Evolutionary conservation across 2,888 invertebrate species (phyloP), one percentile per base, ranked within the genome.

Genomic region (Ichneumoninae sp.): DNA sequence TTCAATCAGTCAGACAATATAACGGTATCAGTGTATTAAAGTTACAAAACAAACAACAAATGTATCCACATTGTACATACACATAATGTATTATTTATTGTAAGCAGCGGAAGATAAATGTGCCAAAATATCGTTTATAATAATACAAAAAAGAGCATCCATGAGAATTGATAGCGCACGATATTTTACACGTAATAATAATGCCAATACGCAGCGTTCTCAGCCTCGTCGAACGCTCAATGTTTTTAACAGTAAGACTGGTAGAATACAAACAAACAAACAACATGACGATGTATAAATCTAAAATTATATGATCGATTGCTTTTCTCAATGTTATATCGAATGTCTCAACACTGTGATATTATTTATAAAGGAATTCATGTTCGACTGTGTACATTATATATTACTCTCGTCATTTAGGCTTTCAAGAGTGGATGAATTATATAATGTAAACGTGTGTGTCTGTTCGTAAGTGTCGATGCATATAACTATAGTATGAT

Each of bases 281-380:
- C 57, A n/a, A 74, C 36, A 33, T 30, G 26, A 68, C 57, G 19
- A 68, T 16, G 44, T 72, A 19, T n/a, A 76, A 80, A 57, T 62
- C 16, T 68, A 81, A 33, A 44, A 68, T 69, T 72, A 19, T 72
- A 33, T 47, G 54, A 77, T 54, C 36, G 60, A 72, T 74, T 69
- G 33, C 54, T 77, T 44, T 47, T 65, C 22, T 74, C 54, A 69
- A 72, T 54, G 66, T 60, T 72, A 77, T 66, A 79, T 71, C 60
- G 71, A 76, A 83, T 82, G 40, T 68, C 81, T 8, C 77, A 86
- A 84, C 70, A 71, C 86, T 87, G 87, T 87, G 87, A 87, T 87
- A 86, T 86, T 87, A 85, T 84, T 83, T 68, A 54, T 78, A 80
- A 82, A 84, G 77, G 54, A 79, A 57, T 2, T 54, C 26, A 57